Conservation (phyloP, 2,888 invertebrate genomes). For the Epinotia nisella region DNA sequence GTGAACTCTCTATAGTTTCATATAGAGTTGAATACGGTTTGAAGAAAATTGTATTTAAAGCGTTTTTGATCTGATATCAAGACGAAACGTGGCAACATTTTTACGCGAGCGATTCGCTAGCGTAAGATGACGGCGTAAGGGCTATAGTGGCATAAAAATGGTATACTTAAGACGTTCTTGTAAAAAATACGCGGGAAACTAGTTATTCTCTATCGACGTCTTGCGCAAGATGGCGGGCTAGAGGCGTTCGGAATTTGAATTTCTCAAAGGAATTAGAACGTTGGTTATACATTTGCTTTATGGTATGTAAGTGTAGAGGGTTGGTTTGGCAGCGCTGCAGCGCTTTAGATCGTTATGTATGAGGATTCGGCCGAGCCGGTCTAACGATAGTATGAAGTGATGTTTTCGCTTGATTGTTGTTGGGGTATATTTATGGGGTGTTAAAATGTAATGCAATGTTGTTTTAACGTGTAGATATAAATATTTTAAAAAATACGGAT, state of each 20-base stretch:
- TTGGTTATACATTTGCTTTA: constrained; percentile 60
- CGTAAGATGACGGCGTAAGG: constrained; percentile 79
- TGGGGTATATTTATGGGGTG: constrained; percentile 5
- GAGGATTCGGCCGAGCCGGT: constrained; percentile 52
- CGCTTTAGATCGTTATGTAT: constrained; percentile 55
- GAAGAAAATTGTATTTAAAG: constrained; percentile 41
- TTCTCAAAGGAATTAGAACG: constrained; percentile 81
- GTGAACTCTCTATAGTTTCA: fast-evolving
- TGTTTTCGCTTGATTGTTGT: constrained; percentile 22
- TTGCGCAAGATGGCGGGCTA: constrained; percentile 82
- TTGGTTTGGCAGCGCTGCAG: constrained; percentile 56
- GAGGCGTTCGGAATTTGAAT: constrained; percentile 82
- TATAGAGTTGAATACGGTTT: constrained; percentile 45
- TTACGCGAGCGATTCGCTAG: constrained; percentile 82
- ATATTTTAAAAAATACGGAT: too few species aligned
- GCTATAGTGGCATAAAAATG: constrained; percentile 83
- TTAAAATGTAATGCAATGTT: constrained; percentile 8
- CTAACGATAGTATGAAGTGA: constrained; percentile 49
- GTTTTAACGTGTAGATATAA: neutral
- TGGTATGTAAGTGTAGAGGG: constrained; percentile 50
- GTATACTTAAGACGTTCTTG: constrained; percentile 82
- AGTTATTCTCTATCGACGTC: constrained; percentile 83
- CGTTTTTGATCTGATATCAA: constrained; percentile 52
- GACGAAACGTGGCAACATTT: constrained; percentile 74
- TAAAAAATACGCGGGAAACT: constrained; percentile 75